Base-by-base conservation (phyloP, 2,113 vertebrate species). In the Otis tarda region DNA sequence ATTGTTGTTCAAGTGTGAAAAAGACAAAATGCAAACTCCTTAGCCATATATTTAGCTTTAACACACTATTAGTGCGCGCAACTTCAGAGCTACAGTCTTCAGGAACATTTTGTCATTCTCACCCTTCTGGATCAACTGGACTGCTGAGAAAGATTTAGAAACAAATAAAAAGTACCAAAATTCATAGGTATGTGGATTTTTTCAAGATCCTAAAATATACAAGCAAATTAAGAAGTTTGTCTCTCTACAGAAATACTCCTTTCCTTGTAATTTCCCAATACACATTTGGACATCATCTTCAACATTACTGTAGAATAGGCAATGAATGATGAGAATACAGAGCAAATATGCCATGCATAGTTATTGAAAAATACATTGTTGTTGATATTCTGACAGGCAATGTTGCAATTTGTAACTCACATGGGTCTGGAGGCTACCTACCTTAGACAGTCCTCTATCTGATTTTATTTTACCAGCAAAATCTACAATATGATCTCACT, bases 1-100 rank as follows among this genome's bases (percentile, higher is more conserved):
- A 79, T 85, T 86, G 95, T 63, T 94, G 76, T 94, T 92, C 69
- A 41, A 82, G 88, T 84, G 21, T 92, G 91, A 80, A 96, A 90
- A 93, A 77, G 75, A 86, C 94, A 96, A 84, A 33, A 69, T 17
- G 83, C 39, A 85, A 95, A 93, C 31, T 92, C 89, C 89, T 89
- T 21, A 73, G 57, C 83, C 74, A 77, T 39, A n/a, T 31, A 82
- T 95, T 94, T 64, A 37, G 14, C 67, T 79, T 96, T 87, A 68
- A 74, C 67, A 76, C 60, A 47, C 45, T 6, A 18, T 84, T 67
- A 49, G 19, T 30, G 71, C 59, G 83, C 30, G 4, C 43, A 64
- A 9, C 59, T 61, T 63, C 61, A 61, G 74, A 93, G 63, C 47
- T 63, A 52, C 37, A 12, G 22, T 67, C 14, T 53, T 79, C 83